Evolutionary conservation across 2,797 vertebrate species (phyloP), one percentile per base, ranked within the genome.

Genomic region (Falco berigora): DNA sequence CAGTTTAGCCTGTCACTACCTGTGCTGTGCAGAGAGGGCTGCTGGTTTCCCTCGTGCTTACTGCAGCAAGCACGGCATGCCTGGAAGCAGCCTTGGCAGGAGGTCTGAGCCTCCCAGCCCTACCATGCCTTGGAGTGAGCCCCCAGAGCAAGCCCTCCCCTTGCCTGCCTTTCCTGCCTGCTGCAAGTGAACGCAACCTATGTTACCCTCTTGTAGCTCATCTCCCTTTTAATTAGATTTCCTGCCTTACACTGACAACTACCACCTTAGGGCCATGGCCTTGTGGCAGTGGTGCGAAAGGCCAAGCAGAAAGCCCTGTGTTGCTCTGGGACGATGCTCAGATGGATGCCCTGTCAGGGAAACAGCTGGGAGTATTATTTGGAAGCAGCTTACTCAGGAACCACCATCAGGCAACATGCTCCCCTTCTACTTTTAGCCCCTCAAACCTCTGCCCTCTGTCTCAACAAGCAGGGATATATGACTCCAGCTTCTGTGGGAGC

Each of bases 41-140:
- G 25, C 18, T 4, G 5, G 20, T 49, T 64, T 36, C 14, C 38
- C 14, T 20, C 2, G 1, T 0, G 1, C n/a, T 71, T 23, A 0
- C 44, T 30, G n/a, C 28, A 71, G 59, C 74, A 49, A 58, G 14
- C 38, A 10, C 19, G 21, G 50, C 0, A 2, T 2, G 5, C n/a
- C 34, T 27, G 19, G 32, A 80, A 86, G 58, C 8, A 74, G 42
- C 34, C 36, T 19, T 20, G 34, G 44, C 34, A 59, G 63, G 38
- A 46, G 47, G 14, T 22, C 38, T 30, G 66, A 86, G 56, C 59
- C 77, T 92, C 50, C 53, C 47, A 52, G n/a, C n/a, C 24, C 71
- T 91, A 63, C 25, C 30, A 24, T 5, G 6, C 42, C 77, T 56
- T 7, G 5, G 17, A 42, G 85, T 11, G 11, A 90, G 64, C 52